A percentile compares a stretch with the other conserved stretches of the same genome.
Conservation (phyloP, 2,888 invertebrate genomes). For the Horisme vitalbata region DNA sequence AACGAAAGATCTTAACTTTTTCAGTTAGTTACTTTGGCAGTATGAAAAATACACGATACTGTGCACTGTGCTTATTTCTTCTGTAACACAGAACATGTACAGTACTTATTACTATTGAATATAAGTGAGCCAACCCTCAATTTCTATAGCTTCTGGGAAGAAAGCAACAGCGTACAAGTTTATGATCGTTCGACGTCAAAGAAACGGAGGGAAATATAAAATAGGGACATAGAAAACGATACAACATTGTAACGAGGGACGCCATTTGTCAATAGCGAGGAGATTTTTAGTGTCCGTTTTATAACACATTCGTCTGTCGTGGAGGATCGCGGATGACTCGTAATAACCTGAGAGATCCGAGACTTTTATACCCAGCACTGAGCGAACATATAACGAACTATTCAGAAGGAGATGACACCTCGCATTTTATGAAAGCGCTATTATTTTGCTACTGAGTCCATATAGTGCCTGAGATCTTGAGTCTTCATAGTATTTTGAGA, state of each 20-base stretch:
- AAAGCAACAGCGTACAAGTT: conserved; percentile 43
- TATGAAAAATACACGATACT: too few relatives aligned
- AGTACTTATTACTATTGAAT: conserved; percentile 35
- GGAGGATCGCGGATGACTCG: conserved; percentile 46
- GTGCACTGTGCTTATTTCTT: too few relatives aligned
- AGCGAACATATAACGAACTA: conserved; percentile 65
- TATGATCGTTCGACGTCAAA: conserved; percentile 50
- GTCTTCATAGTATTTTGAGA: too few relatives aligned
- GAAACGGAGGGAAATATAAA: conserved; percentile 55
- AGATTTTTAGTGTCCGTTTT: conserved; percentile 65
- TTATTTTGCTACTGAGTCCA: conserved; percentile 39
- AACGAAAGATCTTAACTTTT: too few relatives aligned
- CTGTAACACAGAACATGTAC: too few relatives aligned
- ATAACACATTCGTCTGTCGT: conserved; percentile 45
- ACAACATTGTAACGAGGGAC: conserved; percentile 61
- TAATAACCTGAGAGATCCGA: conserved; percentile 60
- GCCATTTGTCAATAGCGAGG: conserved; percentile 67
- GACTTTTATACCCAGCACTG: conserved; percentile 52
- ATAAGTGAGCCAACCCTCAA: conserved; percentile 38
- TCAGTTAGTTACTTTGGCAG: too few relatives aligned
- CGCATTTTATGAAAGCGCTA: conserved; percentile 63
- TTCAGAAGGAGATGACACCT: conserved; percentile 71
- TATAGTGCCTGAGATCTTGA: conserved; percentile 11
- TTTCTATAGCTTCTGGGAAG: conserved; percentile 32
- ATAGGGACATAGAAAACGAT: conserved; percentile 56